phyloP scores from a whole-genome alignment of 2,888 invertebrate genomes.

The Lacanobia oleracea region DNA sequence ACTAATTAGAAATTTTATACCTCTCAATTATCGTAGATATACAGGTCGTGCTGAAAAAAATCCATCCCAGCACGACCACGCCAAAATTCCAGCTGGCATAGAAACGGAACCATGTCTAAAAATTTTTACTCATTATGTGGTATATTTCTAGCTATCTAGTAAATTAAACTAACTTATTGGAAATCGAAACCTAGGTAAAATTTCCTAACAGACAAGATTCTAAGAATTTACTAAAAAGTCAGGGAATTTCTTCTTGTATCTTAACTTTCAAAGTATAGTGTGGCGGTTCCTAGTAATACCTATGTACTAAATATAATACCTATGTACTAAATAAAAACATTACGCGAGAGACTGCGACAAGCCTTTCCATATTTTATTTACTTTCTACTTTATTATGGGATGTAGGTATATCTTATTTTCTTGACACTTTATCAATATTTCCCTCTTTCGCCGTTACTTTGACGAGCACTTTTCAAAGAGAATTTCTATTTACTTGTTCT shows the following conservation, averaged over 20 bases:
- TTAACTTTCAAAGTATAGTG: not conserved
- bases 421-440: conserved; percentile 48
- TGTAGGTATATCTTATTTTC: conserved; percentile 39
- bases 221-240: not conserved
- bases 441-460: conserved; percentile 37
- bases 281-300: not conserved
- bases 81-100: too few species aligned
- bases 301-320: not conserved
- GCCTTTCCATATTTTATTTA: conserved; percentile 37
- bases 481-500: conserved; percentile 39
- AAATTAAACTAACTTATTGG: not conserved
- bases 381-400: conserved; percentile 5
- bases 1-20: too few species aligned
- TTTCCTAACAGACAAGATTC: not conserved
- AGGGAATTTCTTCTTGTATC: not conserved
- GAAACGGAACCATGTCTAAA: too few species aligned
- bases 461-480: conserved; percentile 50
- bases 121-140: too few species aligned
- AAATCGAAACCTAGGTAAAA: not conserved
- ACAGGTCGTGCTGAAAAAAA: too few species aligned
- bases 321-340: not conserved
- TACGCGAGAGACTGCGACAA: not conserved
- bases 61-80: too few species aligned
- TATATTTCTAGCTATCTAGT: too few species aligned
- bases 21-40: too few species aligned